phyloP scores from a whole-genome alignment of 2,797 vertebrate species.

The Sternarchorhynchus goeldii region DNA sequence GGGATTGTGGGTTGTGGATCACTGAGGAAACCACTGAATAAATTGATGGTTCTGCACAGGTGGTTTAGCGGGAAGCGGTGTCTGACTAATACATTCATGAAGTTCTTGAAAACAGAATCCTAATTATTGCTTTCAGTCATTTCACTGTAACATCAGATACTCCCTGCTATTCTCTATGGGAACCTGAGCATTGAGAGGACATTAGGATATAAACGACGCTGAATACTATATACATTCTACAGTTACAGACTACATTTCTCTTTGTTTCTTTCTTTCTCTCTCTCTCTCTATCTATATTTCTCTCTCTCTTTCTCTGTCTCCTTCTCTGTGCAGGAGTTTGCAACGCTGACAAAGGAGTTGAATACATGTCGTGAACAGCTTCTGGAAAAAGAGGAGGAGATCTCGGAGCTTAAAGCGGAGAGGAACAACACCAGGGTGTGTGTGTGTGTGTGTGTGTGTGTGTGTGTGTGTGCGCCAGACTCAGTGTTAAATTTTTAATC shows the following conservation, averaged over 20 bases:
- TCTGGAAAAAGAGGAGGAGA: slow-evolving; percentile 95
- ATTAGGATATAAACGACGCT: too few species aligned
- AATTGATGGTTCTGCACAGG: too few species aligned
- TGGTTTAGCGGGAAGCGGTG: too few species aligned
- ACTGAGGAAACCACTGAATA: too few species aligned
- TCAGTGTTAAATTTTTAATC: background rate
- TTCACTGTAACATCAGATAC: too few species aligned
- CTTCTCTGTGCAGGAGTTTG: slow-evolving; percentile 83
- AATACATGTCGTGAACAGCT: slow-evolving; percentile 93
- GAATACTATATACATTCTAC: too few species aligned
- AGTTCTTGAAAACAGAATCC: too few species aligned
- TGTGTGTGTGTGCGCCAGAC: slow-evolving; percentile 43
- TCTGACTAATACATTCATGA: too few species aligned
- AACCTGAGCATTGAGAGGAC: too few species aligned
- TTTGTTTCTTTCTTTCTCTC: background rate
- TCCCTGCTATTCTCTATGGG: too few species aligned
- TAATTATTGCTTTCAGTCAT: too few species aligned
- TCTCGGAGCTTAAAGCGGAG: slow-evolving; percentile 96
- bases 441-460: slow-evolving; percentile 38
- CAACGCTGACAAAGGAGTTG: slow-evolving; percentile 92
- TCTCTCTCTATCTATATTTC: background rate
- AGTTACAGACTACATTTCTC: background rate
- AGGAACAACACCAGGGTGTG: slow-evolving; percentile 93
- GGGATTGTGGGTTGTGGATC: too few species aligned
- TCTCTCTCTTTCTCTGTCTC: background rate